Evolutionary conservation across 1,140 invertebrate species (phyloP).

Genomic region (Magallana ariakensis): DNA sequence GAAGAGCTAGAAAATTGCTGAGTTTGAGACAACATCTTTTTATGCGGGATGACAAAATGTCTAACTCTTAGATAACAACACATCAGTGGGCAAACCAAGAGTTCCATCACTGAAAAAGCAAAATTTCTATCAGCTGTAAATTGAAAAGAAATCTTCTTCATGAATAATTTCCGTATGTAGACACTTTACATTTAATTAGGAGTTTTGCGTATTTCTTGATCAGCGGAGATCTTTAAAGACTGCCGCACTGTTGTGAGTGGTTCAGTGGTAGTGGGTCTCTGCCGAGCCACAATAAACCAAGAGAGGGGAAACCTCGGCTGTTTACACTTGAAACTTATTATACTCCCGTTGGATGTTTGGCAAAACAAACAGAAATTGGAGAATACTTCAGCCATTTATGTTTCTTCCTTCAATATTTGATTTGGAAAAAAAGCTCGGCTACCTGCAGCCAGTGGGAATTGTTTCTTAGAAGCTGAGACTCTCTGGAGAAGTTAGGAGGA

Average conservation of each 20-base stretch:
- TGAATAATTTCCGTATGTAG: background rate
- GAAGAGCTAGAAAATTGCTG: too few species aligned
- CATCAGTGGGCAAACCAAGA: too few species aligned
- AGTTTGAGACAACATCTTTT: too few species aligned
- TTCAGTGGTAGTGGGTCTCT: background rate
- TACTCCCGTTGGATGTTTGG: conserved; percentile 14
- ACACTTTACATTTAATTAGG: background rate
- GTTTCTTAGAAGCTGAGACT: background rate
- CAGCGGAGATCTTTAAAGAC: conserved; percentile 18
- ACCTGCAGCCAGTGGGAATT: background rate
- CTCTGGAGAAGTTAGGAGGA: background rate
- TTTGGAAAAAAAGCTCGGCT: background rate
- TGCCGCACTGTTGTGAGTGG: background rate
- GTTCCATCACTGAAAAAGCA: too few species aligned
- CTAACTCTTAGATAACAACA: too few species aligned
- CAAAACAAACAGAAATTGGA: conserved; percentile 26
- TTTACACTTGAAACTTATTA: conserved; percentile 26
- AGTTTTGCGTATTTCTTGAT: conserved; percentile 14
- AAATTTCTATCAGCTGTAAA: background rate
- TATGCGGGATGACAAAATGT: too few species aligned
- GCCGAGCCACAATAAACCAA: background rate
- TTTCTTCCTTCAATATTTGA: conserved; percentile 11
- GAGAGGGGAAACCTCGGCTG: background rate
- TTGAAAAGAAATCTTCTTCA: background rate
- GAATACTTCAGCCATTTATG: conserved; percentile 16